Conservation (phyloP, 2,888 invertebrate genomes). For the Pimpla rufipes region DNA sequence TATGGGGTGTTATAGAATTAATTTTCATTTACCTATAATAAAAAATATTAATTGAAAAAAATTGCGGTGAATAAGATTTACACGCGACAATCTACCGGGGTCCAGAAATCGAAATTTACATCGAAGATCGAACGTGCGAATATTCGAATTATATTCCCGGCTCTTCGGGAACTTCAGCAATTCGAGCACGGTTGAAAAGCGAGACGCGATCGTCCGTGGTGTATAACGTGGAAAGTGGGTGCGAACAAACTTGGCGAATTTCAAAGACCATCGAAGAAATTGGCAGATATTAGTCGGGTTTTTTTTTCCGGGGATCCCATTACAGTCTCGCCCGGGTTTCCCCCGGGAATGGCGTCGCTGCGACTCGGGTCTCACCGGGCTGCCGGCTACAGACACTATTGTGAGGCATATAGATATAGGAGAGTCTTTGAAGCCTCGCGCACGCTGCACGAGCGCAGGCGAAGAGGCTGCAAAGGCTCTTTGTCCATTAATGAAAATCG, state of each 20-base stretch:
- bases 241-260: constrained; percentile 38
- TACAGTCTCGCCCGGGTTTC: constrained; percentile 6
- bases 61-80: no score
- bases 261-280: constrained; percentile 54
- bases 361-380: constrained; percentile 9
- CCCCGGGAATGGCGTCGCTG: constrained; percentile 13
- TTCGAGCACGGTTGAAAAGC: not conserved
- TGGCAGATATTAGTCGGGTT: constrained; percentile 42
- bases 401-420: not conserved
- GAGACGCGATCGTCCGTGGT: not conserved
- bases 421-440: constrained; percentile 1
- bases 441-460: constrained; percentile 9
- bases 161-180: no score
- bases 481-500: constrained; percentile 50
- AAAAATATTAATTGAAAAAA: no score
- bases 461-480: constrained; percentile 32
- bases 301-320: constrained; percentile 33
- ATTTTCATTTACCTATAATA: no score
- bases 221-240: constrained; percentile 12
- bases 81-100: no score
- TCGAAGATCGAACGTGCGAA: no score
- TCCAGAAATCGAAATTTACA: no score
- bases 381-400: constrained; percentile 7
- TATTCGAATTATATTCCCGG: no score
- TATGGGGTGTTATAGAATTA: no score